Base-by-base conservation (phyloP, 2,797 vertebrate species). In the Acomys russatus region DNA sequence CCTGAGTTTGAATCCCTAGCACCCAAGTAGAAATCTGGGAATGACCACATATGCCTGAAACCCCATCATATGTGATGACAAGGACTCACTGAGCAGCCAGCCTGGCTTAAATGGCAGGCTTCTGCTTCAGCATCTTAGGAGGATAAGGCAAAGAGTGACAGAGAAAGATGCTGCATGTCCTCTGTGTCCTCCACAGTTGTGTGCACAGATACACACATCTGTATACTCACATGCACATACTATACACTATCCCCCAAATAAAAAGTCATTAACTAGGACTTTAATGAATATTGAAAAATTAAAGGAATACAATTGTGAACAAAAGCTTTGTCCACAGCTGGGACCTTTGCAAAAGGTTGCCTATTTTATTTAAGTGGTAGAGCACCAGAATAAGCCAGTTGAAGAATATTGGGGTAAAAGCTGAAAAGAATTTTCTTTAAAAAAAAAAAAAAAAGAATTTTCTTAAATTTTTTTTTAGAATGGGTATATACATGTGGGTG, bases 251-350 rank as follows among this genome's bases (percentile, higher is more conserved):
- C 22, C 20, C 20, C 20, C 12, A 87, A 35, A 35, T 54, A n/a
- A 70, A 70, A 83, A 73, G 28, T 68, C 35, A 71, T 51, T 68
- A 90, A 76, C 15, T 56, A 91, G 61, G 78, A 66, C 49, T 71
- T 87, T 87, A 85, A 91, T 71, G 94, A 96, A 70, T 84, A 30
- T 76, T 94, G n/a, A 93, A 89, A 94, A 89, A 92, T 78, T 86
- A 92, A 95, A 86, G 49, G 84, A 66, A 77, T 73, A 85, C 71
- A 92, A 68, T 95, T 90, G 30, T 77, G 71, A 93, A 79, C 70
- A 91, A 51, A 96, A 87, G 59, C 61, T n/a, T 74, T 91, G 79
- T 89, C 76, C 91, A 1, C 28, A 71, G 71, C 66, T 86, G 51
- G 56, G 88, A 18, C 78, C 68, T 94, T 92, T 92, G 85, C 51